A percentile compares a stretch with the other conserved stretches of the same genome.
Conservation (phyloP, 1,140 invertebrate genomes). For the Odontomachus brunneus region DNA sequence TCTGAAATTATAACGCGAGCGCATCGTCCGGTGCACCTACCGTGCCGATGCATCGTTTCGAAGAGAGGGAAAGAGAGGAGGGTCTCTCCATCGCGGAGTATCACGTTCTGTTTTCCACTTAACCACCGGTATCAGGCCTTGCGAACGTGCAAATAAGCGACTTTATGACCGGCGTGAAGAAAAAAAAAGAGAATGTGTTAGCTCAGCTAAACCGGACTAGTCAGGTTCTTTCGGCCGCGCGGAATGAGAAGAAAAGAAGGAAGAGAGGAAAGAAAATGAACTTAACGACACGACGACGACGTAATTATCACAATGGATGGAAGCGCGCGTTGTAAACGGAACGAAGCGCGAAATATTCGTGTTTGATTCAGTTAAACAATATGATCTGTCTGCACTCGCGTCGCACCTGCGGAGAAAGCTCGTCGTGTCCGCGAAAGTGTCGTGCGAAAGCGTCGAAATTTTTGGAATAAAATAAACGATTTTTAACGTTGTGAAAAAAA, state of each 20-base stretch:
- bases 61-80: neutral
- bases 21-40: neutral
- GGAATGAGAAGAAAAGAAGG: neutral
- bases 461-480: too few relatives aligned
- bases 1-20: constrained; percentile 57
- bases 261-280: too few relatives aligned
- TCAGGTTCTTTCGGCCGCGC: neutral
- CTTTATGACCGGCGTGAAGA: too few relatives aligned
- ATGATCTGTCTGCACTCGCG: too few relatives aligned
- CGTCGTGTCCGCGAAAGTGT: too few relatives aligned
- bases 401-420: too few relatives aligned
- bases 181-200: constrained; percentile 17
- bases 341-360: neutral
- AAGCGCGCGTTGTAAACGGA: neutral
- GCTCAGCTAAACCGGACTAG: neutral
- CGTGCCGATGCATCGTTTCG: neutral
- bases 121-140: too few relatives aligned
- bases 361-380: too few relatives aligned
- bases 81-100: neutral
- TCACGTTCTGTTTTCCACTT: neutral
- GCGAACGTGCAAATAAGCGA: constrained; percentile 11
- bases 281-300: constrained; percentile 6
- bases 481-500: too few relatives aligned
- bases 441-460: too few relatives aligned
- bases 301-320: neutral